Evolutionary conservation across 2,888 invertebrate genomes (phyloP).

Genomic region (Cheilosia urbana): DNA sequence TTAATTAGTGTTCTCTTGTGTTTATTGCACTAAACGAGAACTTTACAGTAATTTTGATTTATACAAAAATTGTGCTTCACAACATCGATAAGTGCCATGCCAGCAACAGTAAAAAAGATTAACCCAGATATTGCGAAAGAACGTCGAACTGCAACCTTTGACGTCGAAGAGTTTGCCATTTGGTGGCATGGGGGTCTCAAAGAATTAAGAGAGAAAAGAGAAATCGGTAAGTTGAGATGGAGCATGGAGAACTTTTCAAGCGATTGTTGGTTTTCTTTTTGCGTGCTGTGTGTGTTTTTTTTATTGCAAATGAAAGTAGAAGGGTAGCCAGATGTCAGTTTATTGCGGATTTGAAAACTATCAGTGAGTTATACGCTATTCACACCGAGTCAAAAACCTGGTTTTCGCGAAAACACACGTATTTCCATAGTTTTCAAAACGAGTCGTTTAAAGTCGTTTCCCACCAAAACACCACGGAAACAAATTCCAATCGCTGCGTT

Average conservation of each 20-base stretch:
- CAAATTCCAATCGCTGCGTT: too few species aligned
- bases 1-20: background rate
- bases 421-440: too few species aligned
- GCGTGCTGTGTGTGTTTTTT: background rate
- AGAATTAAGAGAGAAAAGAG: conserved; percentile 88
- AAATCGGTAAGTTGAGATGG: conserved; percentile 76
- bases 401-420: too few species aligned
- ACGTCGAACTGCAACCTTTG: conserved; percentile 85
- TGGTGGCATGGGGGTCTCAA: conserved; percentile 90
- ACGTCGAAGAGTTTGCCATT: conserved; percentile 89
- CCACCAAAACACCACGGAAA: too few species aligned
- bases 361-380: too few species aligned
- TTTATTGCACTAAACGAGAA: background rate
- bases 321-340: too few species aligned
- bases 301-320: background rate
- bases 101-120: conserved; percentile 64
- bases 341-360: too few species aligned
- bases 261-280: background rate
- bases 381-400: too few species aligned
- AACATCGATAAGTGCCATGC: conserved; percentile 3
- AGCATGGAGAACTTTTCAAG: background rate
- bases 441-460: too few species aligned
- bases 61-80: background rate
- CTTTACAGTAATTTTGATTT: background rate
- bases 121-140: conserved; percentile 80